A percentile compares a stretch with the other conserved stretches of the same genome.
phyloP scores from a whole-genome alignment of 2,113 vertebrate species.

The Carassius auratus region DNA sequence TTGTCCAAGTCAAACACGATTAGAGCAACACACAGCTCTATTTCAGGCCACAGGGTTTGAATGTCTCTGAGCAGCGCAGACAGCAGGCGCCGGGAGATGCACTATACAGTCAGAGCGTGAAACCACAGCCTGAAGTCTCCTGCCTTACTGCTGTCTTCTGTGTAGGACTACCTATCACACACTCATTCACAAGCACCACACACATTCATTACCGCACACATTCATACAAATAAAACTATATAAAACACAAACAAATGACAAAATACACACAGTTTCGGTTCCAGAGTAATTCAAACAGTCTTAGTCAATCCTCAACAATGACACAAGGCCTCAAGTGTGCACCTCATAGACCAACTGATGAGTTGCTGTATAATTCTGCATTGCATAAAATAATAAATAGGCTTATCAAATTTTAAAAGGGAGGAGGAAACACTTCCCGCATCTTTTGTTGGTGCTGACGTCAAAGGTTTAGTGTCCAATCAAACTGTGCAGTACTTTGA shows the following conservation, averaged over 20 bases:
- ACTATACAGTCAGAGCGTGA: conserved; percentile 51
- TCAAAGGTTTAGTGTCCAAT: background rate
- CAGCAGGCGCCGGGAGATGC: conserved; percentile 54
- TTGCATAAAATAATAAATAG: conserved; percentile 8
- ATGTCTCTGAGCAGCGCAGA: conserved; percentile 47
- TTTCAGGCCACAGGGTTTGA: conserved; percentile 28
- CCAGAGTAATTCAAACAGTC: background rate
- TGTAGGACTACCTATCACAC: conserved; percentile 33
- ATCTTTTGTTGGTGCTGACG: conserved; percentile 11
- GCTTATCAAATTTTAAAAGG: background rate
- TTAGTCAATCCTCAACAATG: background rate
- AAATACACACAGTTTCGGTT: background rate
- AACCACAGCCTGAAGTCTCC: conserved; percentile 55
- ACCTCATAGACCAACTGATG: conserved; percentile 1
- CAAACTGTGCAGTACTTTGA: background rate
- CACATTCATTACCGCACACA: background rate
- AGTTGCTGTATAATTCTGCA: background rate
- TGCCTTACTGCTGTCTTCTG: conserved; percentile 8
- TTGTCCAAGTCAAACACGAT: conserved; percentile 50
- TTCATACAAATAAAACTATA: background rate
- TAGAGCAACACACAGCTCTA: conserved; percentile 13
- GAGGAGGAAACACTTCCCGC: background rate
- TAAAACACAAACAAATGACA: background rate
- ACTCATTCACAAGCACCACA: background rate
- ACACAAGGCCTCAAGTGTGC: background rate